Evolutionary conservation across 2,797 vertebrate species (phyloP).

Genomic region (Microcaecilia unicolor): DNA sequence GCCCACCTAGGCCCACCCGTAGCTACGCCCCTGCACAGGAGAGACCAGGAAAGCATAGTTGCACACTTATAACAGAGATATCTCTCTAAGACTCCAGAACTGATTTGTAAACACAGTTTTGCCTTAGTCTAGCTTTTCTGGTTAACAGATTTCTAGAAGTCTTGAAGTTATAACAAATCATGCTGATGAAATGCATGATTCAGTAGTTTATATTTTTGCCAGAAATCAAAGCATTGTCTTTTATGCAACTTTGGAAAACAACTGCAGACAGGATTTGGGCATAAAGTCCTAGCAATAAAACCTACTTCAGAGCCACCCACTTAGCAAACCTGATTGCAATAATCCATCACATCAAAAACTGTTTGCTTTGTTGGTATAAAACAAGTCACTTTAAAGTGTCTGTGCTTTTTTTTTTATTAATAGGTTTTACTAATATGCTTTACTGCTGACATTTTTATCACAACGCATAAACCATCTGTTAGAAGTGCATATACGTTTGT

Average conservation of each 20-base stretch:
- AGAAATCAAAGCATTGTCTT: constrained; percentile 1
- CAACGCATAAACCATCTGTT: constrained; percentile 46
- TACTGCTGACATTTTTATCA: constrained; percentile 37
- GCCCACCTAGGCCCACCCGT: no score
- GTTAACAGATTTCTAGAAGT: no score
- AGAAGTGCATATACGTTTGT: constrained; percentile 35
- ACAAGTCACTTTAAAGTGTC: constrained; percentile 33
- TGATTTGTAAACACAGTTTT: no score
- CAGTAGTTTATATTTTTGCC: constrained; percentile 6
- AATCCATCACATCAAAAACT: constrained; percentile 33
- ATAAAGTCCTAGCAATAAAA: constrained; percentile 33
- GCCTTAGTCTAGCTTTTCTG: no score
- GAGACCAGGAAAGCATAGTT: no score
- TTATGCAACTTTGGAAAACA: constrained; percentile 4
- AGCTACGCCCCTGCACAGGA: no score
- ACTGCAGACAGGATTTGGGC: constrained; percentile 36
- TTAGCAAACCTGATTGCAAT: constrained; percentile 34
- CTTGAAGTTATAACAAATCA: no score
- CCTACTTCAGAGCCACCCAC: constrained; percentile 22
- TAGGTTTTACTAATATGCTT: constrained; percentile 49
- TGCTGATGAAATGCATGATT: no score
- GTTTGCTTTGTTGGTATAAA: constrained; percentile 28
- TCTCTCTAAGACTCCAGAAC: no score
- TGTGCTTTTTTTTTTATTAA: constrained; percentile 58
- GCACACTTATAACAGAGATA: no score